Percentiles rank a stretch among this genome's conserved stretches.
Evolutionary conservation across 2,888 invertebrate species (phyloP).

Genomic region (Oasisia sp.): DNA sequence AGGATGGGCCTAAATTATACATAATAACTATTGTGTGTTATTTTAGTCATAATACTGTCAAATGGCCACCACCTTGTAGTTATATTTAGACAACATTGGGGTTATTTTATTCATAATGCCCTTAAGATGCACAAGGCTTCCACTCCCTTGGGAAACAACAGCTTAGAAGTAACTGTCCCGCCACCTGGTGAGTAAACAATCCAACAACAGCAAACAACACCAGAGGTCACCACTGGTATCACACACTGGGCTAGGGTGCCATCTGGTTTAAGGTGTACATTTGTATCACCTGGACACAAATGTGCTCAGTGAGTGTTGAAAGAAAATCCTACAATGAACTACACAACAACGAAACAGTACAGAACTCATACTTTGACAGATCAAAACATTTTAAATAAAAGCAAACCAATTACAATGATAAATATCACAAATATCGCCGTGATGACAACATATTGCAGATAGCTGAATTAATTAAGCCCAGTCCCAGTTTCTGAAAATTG

Average conservation of each 20-base stretch:
- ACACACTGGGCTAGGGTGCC: background rate
- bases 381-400: background rate
- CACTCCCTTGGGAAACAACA: background rate
- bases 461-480: background rate
- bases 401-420: background rate
- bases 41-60: no score
- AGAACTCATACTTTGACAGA: background rate
- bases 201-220: background rate
- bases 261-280: no score
- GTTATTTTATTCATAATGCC: background rate
- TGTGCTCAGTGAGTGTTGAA: background rate
- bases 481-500: background rate
- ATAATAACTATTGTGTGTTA: no score
- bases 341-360: background rate
- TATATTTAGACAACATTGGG: background rate
- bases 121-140: background rate
- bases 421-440: background rate
- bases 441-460: background rate
- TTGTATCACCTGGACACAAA: background rate
- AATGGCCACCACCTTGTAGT: no score
- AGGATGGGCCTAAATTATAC: no score
- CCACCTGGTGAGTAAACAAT: slow-evolving; percentile 7
- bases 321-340: background rate
- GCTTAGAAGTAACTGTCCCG: background rate
- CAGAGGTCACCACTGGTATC: background rate